A percentile compares a stretch with the other conserved stretches of the same genome.
Evolutionary conservation across 2,113 vertebrate species (phyloP).

Genomic region (Python bivittatus): DNA sequence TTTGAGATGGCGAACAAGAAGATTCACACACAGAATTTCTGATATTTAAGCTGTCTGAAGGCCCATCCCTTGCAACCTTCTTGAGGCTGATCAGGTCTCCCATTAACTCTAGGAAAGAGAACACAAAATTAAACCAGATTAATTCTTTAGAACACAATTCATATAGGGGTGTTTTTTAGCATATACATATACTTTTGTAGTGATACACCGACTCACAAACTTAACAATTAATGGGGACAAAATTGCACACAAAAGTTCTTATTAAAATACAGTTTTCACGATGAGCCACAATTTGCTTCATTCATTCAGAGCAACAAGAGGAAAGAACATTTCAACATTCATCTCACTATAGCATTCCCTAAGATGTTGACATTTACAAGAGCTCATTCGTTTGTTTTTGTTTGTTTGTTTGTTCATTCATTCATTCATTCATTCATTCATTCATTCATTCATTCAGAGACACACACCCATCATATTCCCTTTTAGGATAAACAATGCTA

Average conservation of each 20-base stretch:
- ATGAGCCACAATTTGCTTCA: background rate
- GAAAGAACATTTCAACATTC: background rate
- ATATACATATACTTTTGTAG: background rate
- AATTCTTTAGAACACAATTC: background rate
- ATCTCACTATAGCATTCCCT: background rate
- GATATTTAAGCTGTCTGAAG: conserved; percentile 40
- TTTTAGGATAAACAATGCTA: background rate
- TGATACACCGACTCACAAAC: background rate
- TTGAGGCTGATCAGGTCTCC: conserved; percentile 74
- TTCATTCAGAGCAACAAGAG: background rate
- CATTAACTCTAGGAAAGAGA: conserved; percentile 68
- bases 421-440: too few species aligned
- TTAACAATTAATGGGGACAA: background rate
- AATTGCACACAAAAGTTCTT: background rate
- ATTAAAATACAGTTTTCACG: background rate
- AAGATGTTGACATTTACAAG: background rate
- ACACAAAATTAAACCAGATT: background rate
- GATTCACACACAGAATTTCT: conserved; percentile 27
- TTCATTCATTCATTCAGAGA: too few species aligned
- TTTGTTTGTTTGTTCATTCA: background rate
- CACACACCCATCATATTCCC: background rate
- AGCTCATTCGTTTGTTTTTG: background rate
- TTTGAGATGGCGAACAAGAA: background rate
- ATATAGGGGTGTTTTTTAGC: background rate
- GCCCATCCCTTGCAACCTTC: conserved; percentile 74